These are phyloP conservation scores for Calliopum simillimum DNA, from an alignment of 2,888 invertebrate species.

Conservation along the genomic window DNA sequence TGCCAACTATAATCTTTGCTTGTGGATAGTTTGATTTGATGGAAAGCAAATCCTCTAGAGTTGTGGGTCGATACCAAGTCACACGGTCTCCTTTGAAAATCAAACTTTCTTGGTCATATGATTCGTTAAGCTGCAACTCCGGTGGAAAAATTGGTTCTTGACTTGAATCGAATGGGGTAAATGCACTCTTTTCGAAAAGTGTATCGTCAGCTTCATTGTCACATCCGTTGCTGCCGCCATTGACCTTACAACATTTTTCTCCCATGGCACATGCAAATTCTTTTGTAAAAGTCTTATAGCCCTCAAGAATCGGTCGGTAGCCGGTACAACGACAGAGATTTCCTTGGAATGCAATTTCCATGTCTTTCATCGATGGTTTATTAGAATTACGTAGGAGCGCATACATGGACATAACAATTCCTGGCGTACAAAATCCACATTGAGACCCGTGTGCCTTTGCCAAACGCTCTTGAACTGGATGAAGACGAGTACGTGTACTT, in stretches of 20 bases:
- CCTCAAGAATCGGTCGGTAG: conserved; percentile 92
- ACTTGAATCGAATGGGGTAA: conserved; percentile 79
- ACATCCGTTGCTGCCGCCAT: conserved; percentile 47
- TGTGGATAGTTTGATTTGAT: conserved; percentile 76
- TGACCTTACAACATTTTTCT: conserved; percentile 74
- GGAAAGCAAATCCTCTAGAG: conserved; percentile 73
- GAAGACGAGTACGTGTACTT: conserved; percentile 79
- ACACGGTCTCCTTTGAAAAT: conserved; percentile 74
- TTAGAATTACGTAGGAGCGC: conserved; percentile 80
- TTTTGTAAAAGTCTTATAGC: conserved; percentile 85
- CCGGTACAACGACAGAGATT: conserved; percentile 93
- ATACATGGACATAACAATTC: conserved; percentile 98
- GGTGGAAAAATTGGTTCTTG: conserved; percentile 95
- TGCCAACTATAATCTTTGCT: conserved; percentile 88
- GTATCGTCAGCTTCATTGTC: conserved; percentile 53
- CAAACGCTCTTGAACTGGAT: conserved; percentile 89
- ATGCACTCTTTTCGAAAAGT: conserved; percentile 73
- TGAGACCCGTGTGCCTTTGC: conserved; percentile 94
- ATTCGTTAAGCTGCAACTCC: conserved; percentile 76
- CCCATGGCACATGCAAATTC: conserved; percentile 76
- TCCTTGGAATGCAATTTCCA: conserved; percentile 87
- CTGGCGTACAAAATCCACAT: conserved; percentile 96
- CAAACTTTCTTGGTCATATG: conserved; percentile 73
- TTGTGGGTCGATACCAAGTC: conserved; percentile 82
- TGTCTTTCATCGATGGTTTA: conserved; percentile 78